Conservation (phyloP, 2,888 invertebrate species). For the Cetonia aurata region DNA sequence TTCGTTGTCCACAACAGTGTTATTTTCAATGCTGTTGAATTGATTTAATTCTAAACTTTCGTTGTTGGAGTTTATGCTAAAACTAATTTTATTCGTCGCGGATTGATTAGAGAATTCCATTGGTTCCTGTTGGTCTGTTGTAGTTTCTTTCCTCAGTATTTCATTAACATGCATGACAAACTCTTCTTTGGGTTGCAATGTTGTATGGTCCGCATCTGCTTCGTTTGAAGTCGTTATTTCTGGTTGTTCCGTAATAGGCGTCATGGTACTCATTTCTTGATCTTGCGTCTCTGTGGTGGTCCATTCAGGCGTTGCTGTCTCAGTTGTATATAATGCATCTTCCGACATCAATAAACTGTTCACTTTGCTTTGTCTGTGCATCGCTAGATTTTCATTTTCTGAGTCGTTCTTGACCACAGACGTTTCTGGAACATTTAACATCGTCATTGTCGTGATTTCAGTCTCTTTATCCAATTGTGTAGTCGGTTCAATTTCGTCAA, state of each 20-base stretch:
- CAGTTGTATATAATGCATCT: neutral
- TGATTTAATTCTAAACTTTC: neutral
- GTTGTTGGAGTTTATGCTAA: neutral
- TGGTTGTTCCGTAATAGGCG: neutral
- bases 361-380: neutral
- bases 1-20: slow-evolving; percentile 18
- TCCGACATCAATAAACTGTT: neutral
- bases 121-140: too few relatives aligned
- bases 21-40: slow-evolving; percentile 5
- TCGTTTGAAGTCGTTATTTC: slow-evolving; percentile 21
- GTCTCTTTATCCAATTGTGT: neutral
- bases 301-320: neutral
- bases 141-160: too few relatives aligned
- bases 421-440: neutral
- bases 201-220: neutral
- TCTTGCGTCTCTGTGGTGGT: neutral
- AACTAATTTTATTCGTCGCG: neutral
- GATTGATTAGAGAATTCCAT: too few relatives aligned
- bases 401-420: neutral
- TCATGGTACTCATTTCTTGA: neutral
- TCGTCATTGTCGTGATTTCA: neutral
- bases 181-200: neutral
- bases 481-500: neutral
- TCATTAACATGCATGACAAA: too few relatives aligned
- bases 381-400: neutral